These are phyloP conservation scores for Platorchestia sp. DNA, from an alignment of 1,140 invertebrate genomes.

Conservation along the genomic window DNA sequence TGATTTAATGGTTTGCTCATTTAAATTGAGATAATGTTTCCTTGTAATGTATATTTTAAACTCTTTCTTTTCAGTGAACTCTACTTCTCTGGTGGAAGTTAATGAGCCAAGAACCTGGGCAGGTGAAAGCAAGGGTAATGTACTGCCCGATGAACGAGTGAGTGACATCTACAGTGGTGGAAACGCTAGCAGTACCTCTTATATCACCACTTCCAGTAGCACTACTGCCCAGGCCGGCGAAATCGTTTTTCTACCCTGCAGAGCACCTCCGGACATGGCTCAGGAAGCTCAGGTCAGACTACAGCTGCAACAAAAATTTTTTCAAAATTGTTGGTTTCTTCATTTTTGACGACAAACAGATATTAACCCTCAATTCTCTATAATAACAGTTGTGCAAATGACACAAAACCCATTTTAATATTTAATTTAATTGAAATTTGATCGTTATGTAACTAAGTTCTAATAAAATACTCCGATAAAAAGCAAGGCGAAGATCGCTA, in stretches of 20 bases:
- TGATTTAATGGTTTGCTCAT: too few species aligned
- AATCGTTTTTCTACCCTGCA: slow-evolving; percentile 35
- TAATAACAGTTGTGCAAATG: background rate
- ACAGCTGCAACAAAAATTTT: background rate
- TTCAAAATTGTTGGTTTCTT: background rate
- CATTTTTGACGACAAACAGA: background rate
- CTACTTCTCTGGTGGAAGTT: background rate
- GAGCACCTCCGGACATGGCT: background rate
- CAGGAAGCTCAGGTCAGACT: slow-evolving; percentile 16
- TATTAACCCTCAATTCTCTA: background rate
- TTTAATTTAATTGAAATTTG: background rate
- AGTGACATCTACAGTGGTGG: background rate
- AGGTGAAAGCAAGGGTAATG: background rate
- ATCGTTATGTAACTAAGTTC: background rate
- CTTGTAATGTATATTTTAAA: background rate
- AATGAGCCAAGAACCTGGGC: background rate
- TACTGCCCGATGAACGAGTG: background rate
- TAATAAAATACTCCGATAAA: too few species aligned
- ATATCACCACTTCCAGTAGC: slow-evolving; percentile 10
- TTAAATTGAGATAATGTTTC: background rate
- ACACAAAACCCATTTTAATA: background rate
- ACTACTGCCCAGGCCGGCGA: slow-evolving; percentile 20
- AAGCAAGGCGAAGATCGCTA: too few species aligned
- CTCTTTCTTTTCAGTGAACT: background rate
- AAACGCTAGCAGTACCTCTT: background rate